phyloP scores from a whole-genome alignment of 2,797 vertebrate species.

The Channallabes apus region DNA sequence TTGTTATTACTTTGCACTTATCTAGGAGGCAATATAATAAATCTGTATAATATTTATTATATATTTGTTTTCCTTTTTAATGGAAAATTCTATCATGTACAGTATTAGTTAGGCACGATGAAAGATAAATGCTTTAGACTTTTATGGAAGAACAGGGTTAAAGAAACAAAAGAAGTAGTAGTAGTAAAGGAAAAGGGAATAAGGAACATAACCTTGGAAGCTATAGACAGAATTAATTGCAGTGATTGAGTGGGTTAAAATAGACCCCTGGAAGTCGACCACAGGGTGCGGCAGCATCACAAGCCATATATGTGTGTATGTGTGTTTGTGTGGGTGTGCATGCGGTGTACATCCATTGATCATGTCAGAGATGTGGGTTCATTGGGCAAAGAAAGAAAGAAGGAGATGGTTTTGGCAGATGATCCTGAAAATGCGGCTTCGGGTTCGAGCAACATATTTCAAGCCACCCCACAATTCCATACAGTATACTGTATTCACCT shows the following conservation, averaged over 20 bases:
- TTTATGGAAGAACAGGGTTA: constrained; percentile 18
- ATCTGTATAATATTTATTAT: not conserved
- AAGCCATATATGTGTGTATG: not conserved
- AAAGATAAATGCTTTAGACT: not conserved
- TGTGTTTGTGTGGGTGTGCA: constrained; percentile 22
- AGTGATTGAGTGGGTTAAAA: constrained; percentile 50
- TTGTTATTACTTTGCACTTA: not conserved
- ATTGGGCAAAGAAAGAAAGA: constrained; percentile 47
- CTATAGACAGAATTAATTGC: constrained; percentile 30
- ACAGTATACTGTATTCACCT: constrained; percentile 49
- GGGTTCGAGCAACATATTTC: constrained; percentile 53
- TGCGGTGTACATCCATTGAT: constrained; percentile 54
- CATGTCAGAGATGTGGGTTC: constrained; percentile 59
- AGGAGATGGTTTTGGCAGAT: constrained; percentile 59
- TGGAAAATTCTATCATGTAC: constrained; percentile 33
- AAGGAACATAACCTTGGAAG: not conserved
- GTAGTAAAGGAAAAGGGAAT: not conserved
- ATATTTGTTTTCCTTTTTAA: not conserved
- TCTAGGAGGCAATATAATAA: not conserved
- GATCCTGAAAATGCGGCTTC: constrained; percentile 54
- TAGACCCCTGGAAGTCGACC: constrained; percentile 49
- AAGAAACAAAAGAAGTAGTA: constrained; percentile 20
- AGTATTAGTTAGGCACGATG: constrained; percentile 2
- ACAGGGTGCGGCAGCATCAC: constrained; percentile 44
- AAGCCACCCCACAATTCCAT: constrained; percentile 45